These are phyloP conservation scores for Ferdinandea cuprea DNA, from an alignment of 2,888 invertebrate genomes.

Conservation along the genomic window DNA sequence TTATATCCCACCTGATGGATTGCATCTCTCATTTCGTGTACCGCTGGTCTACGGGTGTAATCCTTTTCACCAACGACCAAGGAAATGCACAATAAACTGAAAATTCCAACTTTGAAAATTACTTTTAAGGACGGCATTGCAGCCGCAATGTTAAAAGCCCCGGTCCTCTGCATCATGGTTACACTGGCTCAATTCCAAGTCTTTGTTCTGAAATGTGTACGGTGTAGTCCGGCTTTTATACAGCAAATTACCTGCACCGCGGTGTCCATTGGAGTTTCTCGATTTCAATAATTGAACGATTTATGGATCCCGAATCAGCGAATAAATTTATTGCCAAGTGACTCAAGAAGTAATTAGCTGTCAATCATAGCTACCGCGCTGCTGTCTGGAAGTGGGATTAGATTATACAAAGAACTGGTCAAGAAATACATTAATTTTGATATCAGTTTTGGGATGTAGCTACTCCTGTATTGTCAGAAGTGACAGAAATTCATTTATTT, in stretches of 20 bases:
- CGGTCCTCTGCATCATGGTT: background rate
- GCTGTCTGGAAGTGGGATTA: background rate
- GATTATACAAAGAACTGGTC: background rate
- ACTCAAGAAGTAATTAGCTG: slow-evolving; percentile 46
- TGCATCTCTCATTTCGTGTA: slow-evolving; percentile 61
- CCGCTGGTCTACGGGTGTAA: slow-evolving; percentile 8
- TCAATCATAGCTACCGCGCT: background rate
- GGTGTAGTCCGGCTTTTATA: slow-evolving; percentile 41
- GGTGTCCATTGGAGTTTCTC: slow-evolving; percentile 34
- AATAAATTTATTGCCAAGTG: slow-evolving; percentile 46
- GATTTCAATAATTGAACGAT: slow-evolving; percentile 55
- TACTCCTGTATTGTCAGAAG: background rate
- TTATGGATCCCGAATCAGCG: slow-evolving; percentile 38
- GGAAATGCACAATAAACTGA: slow-evolving; percentile 28
- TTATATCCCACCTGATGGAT: slow-evolving; percentile 59
- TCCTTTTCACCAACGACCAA: slow-evolving; percentile 20
- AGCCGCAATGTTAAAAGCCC: background rate
- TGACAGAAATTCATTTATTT: background rate
- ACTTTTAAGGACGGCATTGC: slow-evolving; percentile 26
- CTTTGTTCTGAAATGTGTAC: slow-evolving; percentile 6
- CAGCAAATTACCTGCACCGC: slow-evolving; percentile 20
- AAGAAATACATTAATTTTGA: background rate
- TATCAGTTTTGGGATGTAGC: background rate
- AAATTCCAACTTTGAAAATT: slow-evolving; percentile 18
- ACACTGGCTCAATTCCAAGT: slow-evolving; percentile 43